phyloP scores from a whole-genome alignment of 1,140 invertebrate genomes.

The Maconellicoccus hirsutus region DNA sequence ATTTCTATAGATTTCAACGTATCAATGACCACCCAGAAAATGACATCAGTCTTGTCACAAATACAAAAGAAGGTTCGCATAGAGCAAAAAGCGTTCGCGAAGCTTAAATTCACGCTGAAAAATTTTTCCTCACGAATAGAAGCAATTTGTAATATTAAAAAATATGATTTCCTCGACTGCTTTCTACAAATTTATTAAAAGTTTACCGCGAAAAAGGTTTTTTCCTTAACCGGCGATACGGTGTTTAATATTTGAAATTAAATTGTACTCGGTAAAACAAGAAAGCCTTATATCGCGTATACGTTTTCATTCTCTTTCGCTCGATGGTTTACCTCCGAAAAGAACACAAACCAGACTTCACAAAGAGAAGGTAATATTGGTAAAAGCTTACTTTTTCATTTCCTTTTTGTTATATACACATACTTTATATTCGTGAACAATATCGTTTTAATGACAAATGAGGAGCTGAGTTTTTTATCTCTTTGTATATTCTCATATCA shows the following conservation, averaged over 20 bases:
- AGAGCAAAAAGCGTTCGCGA: no score
- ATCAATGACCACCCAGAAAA: no score
- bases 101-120: no score
- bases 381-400: slow-evolving; percentile 22
- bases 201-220: no score
- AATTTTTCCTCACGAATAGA: no score
- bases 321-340: slow-evolving; percentile 12
- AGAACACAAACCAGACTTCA: slow-evolving; percentile 13
- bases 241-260: not conserved
- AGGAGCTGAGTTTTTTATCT: not conserved
- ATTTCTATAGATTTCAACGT: no score
- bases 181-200: no score
- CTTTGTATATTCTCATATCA: not conserved
- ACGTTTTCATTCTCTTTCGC: not conserved
- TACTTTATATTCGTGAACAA: not conserved
- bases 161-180: no score
- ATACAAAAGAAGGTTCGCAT: no score
- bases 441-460: slow-evolving; percentile 10
- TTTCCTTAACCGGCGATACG: not conserved
- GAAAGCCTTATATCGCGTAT: not conserved
- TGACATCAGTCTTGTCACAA: no score
- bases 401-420: not conserved
- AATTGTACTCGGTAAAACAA: slow-evolving; percentile 5
- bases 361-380: slow-evolving; percentile 17
- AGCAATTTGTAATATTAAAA: no score